These are phyloP conservation scores for Prunella himalayana DNA, from an alignment of 2,113 vertebrate species.

Conservation along the genomic window DNA sequence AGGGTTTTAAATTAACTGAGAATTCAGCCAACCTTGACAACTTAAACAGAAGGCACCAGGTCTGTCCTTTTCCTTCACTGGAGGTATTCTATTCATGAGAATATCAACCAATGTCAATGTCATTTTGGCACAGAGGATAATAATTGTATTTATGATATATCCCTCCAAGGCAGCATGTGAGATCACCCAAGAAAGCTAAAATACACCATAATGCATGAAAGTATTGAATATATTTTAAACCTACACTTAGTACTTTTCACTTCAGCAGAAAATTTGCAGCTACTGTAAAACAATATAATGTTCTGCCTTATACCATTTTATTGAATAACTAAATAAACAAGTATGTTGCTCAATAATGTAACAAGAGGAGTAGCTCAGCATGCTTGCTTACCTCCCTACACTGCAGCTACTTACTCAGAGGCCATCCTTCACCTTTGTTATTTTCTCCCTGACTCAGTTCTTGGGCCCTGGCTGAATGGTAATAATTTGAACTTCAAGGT, in stretches of 20 bases:
- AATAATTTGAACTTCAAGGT: background rate
- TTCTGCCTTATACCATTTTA: background rate
- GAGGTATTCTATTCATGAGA: background rate
- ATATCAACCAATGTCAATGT: background rate
- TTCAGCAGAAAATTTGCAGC: background rate
- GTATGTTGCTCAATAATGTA: background rate
- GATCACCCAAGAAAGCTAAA: background rate
- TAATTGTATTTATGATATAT: constrained; percentile 7
- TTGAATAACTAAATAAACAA: background rate
- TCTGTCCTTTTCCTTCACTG: background rate
- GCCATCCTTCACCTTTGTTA: background rate
- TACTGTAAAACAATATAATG: background rate
- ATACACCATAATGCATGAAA: background rate
- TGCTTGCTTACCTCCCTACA: background rate
- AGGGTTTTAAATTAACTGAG: constrained; percentile 53
- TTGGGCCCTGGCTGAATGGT: background rate
- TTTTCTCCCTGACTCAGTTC: background rate
- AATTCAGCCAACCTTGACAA: constrained; percentile 53
- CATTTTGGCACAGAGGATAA: constrained; percentile 18
- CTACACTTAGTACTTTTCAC: background rate
- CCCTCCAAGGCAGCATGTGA: background rate
- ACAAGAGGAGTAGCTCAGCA: background rate
- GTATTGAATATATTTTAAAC: background rate
- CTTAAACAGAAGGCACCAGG: constrained; percentile 36
- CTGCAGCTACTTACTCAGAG: background rate